Conservation (phyloP, 2,797 vertebrate species). For the Tapirus indicus region DNA sequence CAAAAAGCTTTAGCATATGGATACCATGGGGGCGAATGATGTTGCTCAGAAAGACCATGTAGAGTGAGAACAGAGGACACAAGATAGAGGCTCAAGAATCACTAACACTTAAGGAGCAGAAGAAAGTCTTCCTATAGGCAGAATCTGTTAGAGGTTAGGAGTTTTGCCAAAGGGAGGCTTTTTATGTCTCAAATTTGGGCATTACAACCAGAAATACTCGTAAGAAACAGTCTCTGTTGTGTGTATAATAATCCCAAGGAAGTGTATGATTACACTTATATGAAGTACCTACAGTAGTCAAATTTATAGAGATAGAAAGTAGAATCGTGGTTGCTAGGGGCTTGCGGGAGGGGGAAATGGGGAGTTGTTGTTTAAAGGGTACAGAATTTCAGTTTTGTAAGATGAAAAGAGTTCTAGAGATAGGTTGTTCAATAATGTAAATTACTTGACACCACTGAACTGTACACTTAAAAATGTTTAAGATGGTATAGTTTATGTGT, state of each 20-base stretch:
- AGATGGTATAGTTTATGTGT: neutral
- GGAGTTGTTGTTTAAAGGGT: neutral
- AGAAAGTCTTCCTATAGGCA: neutral
- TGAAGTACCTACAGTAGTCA: neutral
- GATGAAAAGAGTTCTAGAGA: neutral
- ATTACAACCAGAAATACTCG: neutral
- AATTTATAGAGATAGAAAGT: neutral
- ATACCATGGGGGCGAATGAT: neutral
- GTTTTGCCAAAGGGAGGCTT: neutral
- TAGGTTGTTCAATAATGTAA: neutral
- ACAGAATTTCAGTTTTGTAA: conserved; percentile 26
- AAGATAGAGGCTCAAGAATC: neutral
- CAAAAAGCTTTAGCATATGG: neutral
- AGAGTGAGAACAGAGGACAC: neutral
- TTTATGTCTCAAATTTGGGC: conserved; percentile 32
- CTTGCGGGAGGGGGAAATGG: neutral
- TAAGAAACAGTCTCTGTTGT: neutral
- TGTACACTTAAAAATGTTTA: conserved; percentile 14
- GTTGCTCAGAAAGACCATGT: neutral
- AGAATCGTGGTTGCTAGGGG: neutral
- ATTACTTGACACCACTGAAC: neutral
- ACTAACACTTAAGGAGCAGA: neutral
- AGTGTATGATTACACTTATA: neutral
- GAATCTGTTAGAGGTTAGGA: neutral
- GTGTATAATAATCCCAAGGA: neutral